Evolutionary conservation across 2,113 vertebrate species (phyloP), one percentile per base, ranked within the genome.

Genomic region (Melanocharis versteri): DNA sequence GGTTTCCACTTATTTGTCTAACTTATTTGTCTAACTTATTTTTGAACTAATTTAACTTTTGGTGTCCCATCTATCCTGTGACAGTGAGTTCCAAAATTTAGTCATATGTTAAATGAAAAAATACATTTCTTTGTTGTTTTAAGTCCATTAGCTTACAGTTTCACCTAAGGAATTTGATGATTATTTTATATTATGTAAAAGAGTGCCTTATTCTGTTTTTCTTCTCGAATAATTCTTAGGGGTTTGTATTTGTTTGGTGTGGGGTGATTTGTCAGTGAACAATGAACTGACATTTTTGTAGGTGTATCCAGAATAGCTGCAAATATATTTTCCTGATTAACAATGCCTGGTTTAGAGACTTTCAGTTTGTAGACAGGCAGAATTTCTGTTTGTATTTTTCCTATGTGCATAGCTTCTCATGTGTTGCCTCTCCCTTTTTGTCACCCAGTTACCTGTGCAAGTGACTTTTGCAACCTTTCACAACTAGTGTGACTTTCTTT

Each of bases 21-120:
- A 58, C 9, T 1, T 0, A 2, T 20, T 70, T 86, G 16, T 30
- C 13, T 48, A 54, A 58, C 9, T 1, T 0, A 2, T 20, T 70
- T 86, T 87, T 65, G 12, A 60, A 40, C 7, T 48, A 4, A 39
- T 9, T 47, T 48, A 40, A 47, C 1, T 69, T 85, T 48, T 77
- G 15, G 6, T 4, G 15, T 15, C 11, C 11, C 45, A 64, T 51
- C 30, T 81, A 4, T 47, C 17, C 10, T 61, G 4, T 61, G 17
- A 51, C 7, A 47, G 4, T 0, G 2, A 69, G 19, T 60, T 73
- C 17, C 33, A 73, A 84, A 53, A 19, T 73, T 82, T n/a, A 75
- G 22, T 31, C 7, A 40, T 24, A 39, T 0, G 0, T 26, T 61
- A 44, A 75, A 78, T 4, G 1, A 26, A 48, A 81, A 70, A 44